Percentiles rank a stretch among this genome's conserved stretches.
These are phyloP conservation scores for Agelastica alni DNA, from an alignment of 2,888 invertebrate genomes.

Conservation along the genomic window DNA sequence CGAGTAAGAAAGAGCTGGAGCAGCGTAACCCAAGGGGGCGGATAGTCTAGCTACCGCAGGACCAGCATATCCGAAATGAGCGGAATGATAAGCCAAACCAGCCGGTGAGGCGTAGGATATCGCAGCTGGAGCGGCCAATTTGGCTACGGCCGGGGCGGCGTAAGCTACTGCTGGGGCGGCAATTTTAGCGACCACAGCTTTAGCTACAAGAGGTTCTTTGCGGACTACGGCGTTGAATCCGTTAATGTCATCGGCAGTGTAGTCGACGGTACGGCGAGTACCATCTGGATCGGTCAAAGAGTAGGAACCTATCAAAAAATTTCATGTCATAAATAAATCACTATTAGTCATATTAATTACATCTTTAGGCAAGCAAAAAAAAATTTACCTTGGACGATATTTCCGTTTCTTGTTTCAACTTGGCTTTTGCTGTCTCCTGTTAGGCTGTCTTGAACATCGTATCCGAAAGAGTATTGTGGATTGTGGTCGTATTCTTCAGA, in stretches of 20 bases:
- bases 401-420: slow-evolving; percentile 64
- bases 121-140: slow-evolving; percentile 29
- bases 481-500: slow-evolving; percentile 48
- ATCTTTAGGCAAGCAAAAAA: no score
- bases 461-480: slow-evolving; percentile 63
- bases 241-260: slow-evolving; percentile 60
- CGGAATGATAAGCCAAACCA: neutral
- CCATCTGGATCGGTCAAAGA: slow-evolving; percentile 65
- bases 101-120: slow-evolving; percentile 15
- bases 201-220: slow-evolving; percentile 54
- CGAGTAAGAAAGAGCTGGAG: neutral
- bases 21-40: no score
- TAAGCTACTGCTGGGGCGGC: slow-evolving; percentile 25
- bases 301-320: slow-evolving; percentile 55
- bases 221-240: slow-evolving; percentile 64
- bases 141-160: slow-evolving; percentile 24
- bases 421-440: slow-evolving; percentile 65
- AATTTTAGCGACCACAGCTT: slow-evolving; percentile 18
- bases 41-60: slow-evolving; percentile 3
- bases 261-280: slow-evolving; percentile 67
- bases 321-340: no score
- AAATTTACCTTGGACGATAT: slow-evolving; percentile 65
- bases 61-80: slow-evolving; percentile 19
- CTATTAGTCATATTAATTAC: no score
- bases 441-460: slow-evolving; percentile 62